phyloP scores from a whole-genome alignment of 2,888 invertebrate species.

The Leptinotarsa peninsularis region DNA sequence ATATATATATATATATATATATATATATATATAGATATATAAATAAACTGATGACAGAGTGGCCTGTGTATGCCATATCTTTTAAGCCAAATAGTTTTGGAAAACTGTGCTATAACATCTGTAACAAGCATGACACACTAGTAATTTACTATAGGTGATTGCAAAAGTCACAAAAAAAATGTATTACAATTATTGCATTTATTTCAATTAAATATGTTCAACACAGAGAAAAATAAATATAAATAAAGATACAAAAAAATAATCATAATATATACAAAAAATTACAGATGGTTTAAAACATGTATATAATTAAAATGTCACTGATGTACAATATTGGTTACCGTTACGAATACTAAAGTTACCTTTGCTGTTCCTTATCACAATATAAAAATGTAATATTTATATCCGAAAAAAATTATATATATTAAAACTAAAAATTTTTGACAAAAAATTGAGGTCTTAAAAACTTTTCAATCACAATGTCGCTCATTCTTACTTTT shows the following conservation, averaged over 20 bases:
- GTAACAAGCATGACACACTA: too few species aligned
- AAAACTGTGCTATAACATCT: too few species aligned
- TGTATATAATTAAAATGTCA: background rate
- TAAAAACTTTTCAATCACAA: conserved; percentile 19
- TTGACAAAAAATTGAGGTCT: background rate
- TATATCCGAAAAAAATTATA: background rate
- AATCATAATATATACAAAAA: background rate
- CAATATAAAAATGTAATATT: background rate
- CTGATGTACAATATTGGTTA: conserved; percentile 1
- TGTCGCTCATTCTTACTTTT: conserved; percentile 21
- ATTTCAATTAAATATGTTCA: conserved; percentile 1
- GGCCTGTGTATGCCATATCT: too few species aligned
- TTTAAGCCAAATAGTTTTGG: too few species aligned
- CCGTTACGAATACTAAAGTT: background rate
- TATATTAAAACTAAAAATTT: conserved; percentile 1
- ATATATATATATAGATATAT: too few species aligned
- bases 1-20: too few species aligned
- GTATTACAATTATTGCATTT: conserved; percentile 5
- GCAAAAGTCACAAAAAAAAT: background rate
- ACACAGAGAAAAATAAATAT: conserved; percentile 14
- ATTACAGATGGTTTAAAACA: background rate
- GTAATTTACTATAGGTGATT: too few species aligned
- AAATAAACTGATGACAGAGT: too few species aligned
- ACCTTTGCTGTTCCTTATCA: background rate
- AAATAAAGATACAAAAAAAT: conserved; percentile 1